Percentiles rank a stretch among this genome's conserved stretches.
These are phyloP conservation scores for Tricholauxania praeusta DNA, from an alignment of 2,888 invertebrate genomes.

Conservation along the genomic window DNA sequence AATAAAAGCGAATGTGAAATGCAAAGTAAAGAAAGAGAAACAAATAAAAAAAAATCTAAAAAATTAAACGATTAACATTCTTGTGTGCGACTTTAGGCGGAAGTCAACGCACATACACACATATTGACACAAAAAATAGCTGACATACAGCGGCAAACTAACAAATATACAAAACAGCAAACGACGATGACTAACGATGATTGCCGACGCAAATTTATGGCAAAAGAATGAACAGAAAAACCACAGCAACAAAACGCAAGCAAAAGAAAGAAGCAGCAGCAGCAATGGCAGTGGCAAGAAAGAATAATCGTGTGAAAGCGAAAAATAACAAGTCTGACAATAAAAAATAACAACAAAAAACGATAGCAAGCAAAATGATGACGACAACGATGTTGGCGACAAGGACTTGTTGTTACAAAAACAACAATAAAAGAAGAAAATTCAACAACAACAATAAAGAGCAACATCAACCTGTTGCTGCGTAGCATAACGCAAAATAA, in stretches of 20 bases:
- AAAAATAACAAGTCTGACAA: slow-evolving; percentile 21
- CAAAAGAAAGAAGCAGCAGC: not conserved
- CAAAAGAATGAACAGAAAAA: slow-evolving; percentile 8
- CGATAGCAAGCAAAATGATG: too few relatives aligned
- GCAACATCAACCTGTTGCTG: slow-evolving; percentile 27
- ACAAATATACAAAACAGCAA: not conserved
- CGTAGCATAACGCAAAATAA: slow-evolving; percentile 25
- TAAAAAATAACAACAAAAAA: too few relatives aligned
- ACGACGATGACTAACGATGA: slow-evolving; percentile 29
- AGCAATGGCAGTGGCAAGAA: slow-evolving; percentile 28
- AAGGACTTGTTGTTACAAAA: not conserved
- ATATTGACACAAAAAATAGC: slow-evolving; percentile 1
- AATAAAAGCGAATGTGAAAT: not conserved
- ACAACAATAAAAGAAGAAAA: not conserved
- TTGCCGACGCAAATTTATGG: slow-evolving; percentile 23
- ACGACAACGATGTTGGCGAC: too few relatives aligned
- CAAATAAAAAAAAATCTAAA: not conserved
- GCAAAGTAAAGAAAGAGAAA: not conserved
- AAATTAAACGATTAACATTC: slow-evolving; percentile 28
- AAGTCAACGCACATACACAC: not conserved
- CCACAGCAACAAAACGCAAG: slow-evolving; percentile 25
- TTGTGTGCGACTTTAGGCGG: slow-evolving; percentile 10
- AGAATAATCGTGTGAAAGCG: slow-evolving; percentile 30
- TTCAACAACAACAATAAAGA: slow-evolving; percentile 10
- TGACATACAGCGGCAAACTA: not conserved